A percentile compares a stretch with the other conserved stretches of the same genome.
Evolutionary conservation across 2,797 vertebrate species (phyloP).

Genomic region (Syngnathus acus): DNA sequence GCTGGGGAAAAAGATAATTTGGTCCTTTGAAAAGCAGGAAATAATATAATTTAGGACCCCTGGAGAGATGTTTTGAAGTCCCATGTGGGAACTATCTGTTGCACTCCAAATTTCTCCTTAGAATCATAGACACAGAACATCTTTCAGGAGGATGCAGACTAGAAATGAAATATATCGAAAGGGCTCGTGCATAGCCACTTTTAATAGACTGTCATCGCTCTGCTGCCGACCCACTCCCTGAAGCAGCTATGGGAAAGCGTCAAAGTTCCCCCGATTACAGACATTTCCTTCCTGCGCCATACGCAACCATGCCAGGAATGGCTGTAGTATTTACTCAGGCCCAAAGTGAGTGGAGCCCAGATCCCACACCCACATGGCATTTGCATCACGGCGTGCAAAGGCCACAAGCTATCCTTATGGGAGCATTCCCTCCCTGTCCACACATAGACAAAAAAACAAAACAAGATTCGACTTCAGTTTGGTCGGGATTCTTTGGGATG

Average conservation of each 20-base stretch:
- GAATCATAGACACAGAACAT: slow-evolving; percentile 10
- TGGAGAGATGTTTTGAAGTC: neutral
- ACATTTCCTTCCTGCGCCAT: slow-evolving; percentile 68
- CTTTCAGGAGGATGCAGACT: neutral
- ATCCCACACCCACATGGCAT: slow-evolving; percentile 67
- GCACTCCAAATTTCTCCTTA: slow-evolving; percentile 32
- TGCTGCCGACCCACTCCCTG: slow-evolving; percentile 54
- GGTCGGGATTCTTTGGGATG: too few relatives aligned
- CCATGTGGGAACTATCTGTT: slow-evolving; percentile 46
- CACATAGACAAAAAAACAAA: neutral
- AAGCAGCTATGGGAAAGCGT: slow-evolving; percentile 58
- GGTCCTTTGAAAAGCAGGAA: neutral
- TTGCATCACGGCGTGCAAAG: slow-evolving; percentile 43
- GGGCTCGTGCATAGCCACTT: slow-evolving; percentile 11
- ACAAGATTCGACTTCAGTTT: slow-evolving; percentile 13
- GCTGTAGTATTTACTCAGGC: slow-evolving; percentile 65
- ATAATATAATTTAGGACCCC: neutral
- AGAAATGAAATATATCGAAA: neutral
- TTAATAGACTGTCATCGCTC: slow-evolving; percentile 52
- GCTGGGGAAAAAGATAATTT: neutral
- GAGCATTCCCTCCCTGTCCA: slow-evolving; percentile 19
- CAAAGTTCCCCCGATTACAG: slow-evolving; percentile 63
- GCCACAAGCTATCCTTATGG: slow-evolving; percentile 43
- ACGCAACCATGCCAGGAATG: slow-evolving; percentile 65
- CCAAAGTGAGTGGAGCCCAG: slow-evolving; percentile 50